Percentiles rank a stretch among this genome's conserved stretches.
These are phyloP conservation scores for Hanleya hanleyi DNA, from an alignment of 2,888 invertebrate genomes.

Conservation along the genomic window DNA sequence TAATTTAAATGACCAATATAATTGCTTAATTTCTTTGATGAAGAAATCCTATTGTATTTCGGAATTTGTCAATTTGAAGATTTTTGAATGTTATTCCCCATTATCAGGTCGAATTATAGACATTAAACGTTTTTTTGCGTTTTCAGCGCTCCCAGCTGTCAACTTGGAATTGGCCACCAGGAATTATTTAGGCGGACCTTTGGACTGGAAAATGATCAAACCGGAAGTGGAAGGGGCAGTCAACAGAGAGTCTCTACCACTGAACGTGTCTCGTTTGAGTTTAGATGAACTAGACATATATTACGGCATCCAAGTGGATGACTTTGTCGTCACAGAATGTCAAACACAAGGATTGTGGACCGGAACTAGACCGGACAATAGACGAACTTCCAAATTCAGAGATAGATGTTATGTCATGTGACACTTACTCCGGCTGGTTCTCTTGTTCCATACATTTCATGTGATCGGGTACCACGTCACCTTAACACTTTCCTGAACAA, in stretches of 20 bases:
- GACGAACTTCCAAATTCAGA: constrained; percentile 44
- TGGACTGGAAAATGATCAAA: constrained; percentile 54
- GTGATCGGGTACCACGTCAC: no score
- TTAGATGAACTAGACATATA: constrained; percentile 59
- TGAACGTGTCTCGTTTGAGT: constrained; percentile 56
- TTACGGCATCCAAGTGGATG: constrained; percentile 65
- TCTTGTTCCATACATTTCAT: no score
- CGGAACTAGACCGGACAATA: constrained; percentile 62
- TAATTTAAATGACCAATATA: no score
- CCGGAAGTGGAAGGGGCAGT: constrained; percentile 55
- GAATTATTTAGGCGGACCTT: constrained; percentile 67
- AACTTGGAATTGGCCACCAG: constrained; percentile 67
- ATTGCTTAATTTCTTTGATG: no score
- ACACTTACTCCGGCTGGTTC: no score
- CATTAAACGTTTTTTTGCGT: neutral
- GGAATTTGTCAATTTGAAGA: no score
- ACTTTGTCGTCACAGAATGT: constrained; percentile 66
- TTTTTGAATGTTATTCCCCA: neutral
- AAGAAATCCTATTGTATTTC: no score
- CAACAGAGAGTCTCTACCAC: constrained; percentile 50
- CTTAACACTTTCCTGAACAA: no score
- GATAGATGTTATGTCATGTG: constrained; percentile 64
- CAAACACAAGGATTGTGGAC: constrained; percentile 64
- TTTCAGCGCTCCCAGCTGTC: constrained; percentile 66
- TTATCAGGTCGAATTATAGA: neutral